Evolutionary conservation across 2,888 invertebrate genomes (phyloP).

Genomic region (Ornithoptera alexandrae): DNA sequence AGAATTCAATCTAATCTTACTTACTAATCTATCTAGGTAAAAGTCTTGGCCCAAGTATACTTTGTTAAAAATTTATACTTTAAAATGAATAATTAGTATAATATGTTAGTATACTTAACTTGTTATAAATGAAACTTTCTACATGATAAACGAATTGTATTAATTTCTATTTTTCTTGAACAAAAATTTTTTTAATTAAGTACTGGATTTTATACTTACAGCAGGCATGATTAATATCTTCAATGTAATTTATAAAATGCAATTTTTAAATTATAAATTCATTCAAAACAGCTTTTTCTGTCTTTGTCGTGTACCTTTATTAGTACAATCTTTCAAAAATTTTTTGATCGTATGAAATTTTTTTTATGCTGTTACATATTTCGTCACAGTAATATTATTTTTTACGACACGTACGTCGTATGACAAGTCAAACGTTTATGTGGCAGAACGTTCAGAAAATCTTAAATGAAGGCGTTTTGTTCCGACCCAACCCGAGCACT

Average conservation of each 20-base stretch:
- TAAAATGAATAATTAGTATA: no score
- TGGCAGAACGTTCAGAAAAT: conserved; percentile 33
- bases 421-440: conserved; percentile 33
- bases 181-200: background rate
- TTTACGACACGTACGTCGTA: conserved; percentile 5
- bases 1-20: no score
- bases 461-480: background rate
- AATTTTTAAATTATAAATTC: background rate
- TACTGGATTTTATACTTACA: conserved; percentile 28
- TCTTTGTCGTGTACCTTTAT: background rate
- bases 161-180: background rate
- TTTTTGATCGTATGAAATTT: conserved; percentile 1
- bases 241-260: conserved; percentile 2
- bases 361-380: conserved; percentile 10
- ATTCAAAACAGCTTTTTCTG: background rate
- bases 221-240: conserved; percentile 30
- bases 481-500: background rate
- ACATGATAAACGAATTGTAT: background rate
- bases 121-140: no score
- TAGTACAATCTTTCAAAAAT: background rate
- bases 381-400: conserved; percentile 25
- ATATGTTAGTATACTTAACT: no score
- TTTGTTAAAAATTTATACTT: no score
- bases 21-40: no score
- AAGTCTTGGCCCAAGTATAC: no score